A percentile compares a stretch with the other conserved stretches of the same genome.
phyloP scores from a whole-genome alignment of 2,888 invertebrate species.

The Eristalinus aeneus region DNA sequence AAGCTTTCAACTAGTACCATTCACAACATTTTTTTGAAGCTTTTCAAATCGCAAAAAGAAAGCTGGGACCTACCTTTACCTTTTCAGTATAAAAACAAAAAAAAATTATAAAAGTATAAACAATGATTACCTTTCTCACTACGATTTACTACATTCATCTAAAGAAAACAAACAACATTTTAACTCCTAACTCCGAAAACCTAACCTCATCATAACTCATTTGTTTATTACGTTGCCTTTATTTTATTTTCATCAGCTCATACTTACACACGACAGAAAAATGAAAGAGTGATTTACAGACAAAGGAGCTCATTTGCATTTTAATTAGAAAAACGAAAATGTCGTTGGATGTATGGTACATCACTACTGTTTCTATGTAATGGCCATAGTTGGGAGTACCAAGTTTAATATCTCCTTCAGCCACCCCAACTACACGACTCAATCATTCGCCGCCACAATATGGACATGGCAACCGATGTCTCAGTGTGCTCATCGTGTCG shows the following conservation, averaged over 20 bases:
- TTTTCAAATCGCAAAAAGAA: no score
- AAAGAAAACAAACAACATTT: no score
- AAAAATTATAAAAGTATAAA: no score
- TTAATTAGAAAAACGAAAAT: conserved; percentile 61
- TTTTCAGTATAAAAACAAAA: no score
- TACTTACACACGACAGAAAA: background rate
- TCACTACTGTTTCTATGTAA: conserved; percentile 21
- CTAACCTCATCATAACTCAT: background rate
- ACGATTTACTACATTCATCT: no score
- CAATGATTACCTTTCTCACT: no score
- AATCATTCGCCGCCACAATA: background rate
- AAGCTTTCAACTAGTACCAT: no score
- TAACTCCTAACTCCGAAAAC: background rate
- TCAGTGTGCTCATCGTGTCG: conserved; percentile 7
- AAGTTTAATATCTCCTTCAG: conserved; percentile 29
- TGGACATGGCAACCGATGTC: conserved; percentile 14
- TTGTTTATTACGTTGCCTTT: background rate
- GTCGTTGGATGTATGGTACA: conserved; percentile 23
- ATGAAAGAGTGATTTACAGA: conserved; percentile 42
- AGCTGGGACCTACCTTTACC: no score
- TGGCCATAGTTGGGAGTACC: conserved; percentile 17
- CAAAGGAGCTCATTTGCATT: conserved; percentile 65
- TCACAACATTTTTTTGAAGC: no score
- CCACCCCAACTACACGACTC: background rate
- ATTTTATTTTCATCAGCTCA: background rate